Conservation (phyloP, 1,140 invertebrate genomes). For the Ladona fulva region DNA sequence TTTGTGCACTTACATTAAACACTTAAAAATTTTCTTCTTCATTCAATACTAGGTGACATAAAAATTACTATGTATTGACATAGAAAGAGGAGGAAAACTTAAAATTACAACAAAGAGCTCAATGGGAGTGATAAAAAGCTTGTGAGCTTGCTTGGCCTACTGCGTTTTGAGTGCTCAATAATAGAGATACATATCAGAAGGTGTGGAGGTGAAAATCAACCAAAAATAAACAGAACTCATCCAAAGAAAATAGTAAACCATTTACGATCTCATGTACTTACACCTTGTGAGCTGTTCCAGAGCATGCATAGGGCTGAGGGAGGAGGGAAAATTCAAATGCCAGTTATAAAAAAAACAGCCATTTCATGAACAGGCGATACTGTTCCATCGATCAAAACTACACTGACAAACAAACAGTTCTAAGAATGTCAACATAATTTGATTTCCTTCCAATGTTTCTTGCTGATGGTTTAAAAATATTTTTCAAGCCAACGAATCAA, state of each 20-base stretch:
- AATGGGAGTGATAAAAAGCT: background rate
- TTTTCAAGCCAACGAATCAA: too few relatives aligned
- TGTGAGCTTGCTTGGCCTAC: background rate
- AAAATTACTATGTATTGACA: background rate
- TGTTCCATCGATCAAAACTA: background rate
- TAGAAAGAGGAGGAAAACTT: too few relatives aligned
- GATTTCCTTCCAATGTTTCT: too few relatives aligned
- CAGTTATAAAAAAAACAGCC: slow-evolving; percentile 11
- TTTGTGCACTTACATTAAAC: background rate
- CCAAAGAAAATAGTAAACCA: background rate
- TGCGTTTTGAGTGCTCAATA: background rate
- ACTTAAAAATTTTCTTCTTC: background rate
- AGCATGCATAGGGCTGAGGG: slow-evolving; percentile 67
- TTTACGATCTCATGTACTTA: slow-evolving; percentile 52
- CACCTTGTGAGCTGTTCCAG: slow-evolving; percentile 73
- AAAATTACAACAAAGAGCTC: background rate
- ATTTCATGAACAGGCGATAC: background rate
- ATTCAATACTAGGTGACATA: background rate
- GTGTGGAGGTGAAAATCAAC: slow-evolving; percentile 9
- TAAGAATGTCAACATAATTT: too few relatives aligned
- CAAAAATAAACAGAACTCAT: slow-evolving; percentile 12
- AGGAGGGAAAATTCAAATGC: slow-evolving; percentile 13
- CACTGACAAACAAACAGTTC: background rate
- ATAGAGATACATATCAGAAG: slow-evolving; percentile 11
- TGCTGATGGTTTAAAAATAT: too few relatives aligned